Evolutionary conservation across 1,140 invertebrate genomes (phyloP).

Genomic region (Camponotus floridanus): DNA sequence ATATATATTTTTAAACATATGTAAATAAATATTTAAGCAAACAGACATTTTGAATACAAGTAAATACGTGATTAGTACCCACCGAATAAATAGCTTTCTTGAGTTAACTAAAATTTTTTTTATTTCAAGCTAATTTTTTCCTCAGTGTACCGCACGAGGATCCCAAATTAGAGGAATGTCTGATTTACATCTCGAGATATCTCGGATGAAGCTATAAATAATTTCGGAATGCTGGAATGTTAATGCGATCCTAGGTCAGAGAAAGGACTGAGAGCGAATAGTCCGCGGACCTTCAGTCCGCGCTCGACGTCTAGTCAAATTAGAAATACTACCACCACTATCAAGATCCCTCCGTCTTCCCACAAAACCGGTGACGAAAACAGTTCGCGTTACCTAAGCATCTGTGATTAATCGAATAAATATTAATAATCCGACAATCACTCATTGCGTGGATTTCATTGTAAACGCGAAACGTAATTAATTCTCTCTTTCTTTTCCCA

Average conservation of each 20-base stretch:
- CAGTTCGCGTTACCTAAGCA: constrained; percentile 9
- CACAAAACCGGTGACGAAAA: constrained; percentile 27
- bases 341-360: constrained; percentile 5
- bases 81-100: no score
- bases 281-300: constrained; percentile 74
- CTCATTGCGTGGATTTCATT: not conserved
- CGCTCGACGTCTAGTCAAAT: constrained; percentile 71
- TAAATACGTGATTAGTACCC: no score
- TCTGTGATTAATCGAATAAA: constrained; percentile 32
- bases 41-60: no score
- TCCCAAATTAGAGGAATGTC: constrained; percentile 83
- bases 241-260: constrained; percentile 79
- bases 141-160: constrained; percentile 60
- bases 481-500: not conserved
- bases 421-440: constrained; percentile 15
- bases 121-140: no score
- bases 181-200: constrained; percentile 83
- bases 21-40: no score
- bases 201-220: constrained; percentile 84
- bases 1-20: no score
- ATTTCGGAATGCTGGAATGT: constrained; percentile 82
- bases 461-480: not conserved
- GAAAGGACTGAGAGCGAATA: constrained; percentile 76
- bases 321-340: constrained; percentile 68
- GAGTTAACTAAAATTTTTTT: no score